Evolutionary conservation across 2,797 vertebrate species (phyloP), one percentile per base, ranked within the genome.

Genomic region (Mastacembelus armatus): DNA sequence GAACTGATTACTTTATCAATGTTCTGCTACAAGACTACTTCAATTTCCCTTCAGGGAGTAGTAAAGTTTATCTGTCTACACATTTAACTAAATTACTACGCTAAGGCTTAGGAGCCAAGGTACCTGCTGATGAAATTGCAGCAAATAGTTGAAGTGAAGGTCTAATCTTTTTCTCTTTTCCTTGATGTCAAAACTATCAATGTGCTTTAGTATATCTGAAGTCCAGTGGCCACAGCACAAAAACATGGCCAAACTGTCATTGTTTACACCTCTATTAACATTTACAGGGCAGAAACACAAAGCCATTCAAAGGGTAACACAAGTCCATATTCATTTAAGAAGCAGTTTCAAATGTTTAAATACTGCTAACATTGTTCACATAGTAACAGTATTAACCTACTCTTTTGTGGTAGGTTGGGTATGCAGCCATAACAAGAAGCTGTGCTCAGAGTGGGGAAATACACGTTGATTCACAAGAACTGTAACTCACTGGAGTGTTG

Each of bases 401-500:
- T 4, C 36, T 21, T 45, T 26, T 27, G 55, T 40, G 26, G 16
- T 7, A 26, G 19, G 52, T 27, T n/a, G 49, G 10, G 4, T 71
- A 47, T 50, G 16, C 19, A 60, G 36, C 2, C 19, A 48, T 18
- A 24, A 24, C 36, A 52, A 0, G 4, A 12, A 6, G n/a, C 14
- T 6, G 39, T 49, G 38, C 9, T 36, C 11, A 29, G 2, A 39
- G 8, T n/a, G 26, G 38, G 27, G 18, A 24, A 7, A 30, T 56
- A 16, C 0, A 40, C 26, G 6, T 49, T 27, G 14, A 32, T 33
- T 45, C 52, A 19, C 35, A 26, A 15, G 9, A 44, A 40, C 43
- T 55, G 16, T 24, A 49, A 85, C 89, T 92, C 57, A 91, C 90
- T 70, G 1, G 83, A 79, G 52, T 55, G 68, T 4, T 50, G 70